A percentile compares a stretch with the other conserved stretches of the same genome.
Conservation (phyloP, 2,113 vertebrate species). For the Oryzias celebensis region DNA sequence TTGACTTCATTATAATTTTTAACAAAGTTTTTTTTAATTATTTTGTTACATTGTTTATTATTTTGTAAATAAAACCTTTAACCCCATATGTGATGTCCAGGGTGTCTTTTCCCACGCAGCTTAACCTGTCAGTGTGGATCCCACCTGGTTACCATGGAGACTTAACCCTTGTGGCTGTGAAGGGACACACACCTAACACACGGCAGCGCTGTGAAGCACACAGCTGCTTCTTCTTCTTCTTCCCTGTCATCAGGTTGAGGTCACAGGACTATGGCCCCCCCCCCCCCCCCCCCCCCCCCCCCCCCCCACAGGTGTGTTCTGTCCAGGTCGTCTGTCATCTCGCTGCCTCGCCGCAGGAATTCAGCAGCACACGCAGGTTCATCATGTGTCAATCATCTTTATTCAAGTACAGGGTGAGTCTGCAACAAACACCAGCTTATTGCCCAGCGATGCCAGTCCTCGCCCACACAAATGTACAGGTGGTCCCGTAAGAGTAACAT, state of each 20-base stretch:
- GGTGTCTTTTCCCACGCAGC: conserved; percentile 1
- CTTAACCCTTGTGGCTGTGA: conserved; percentile 18
- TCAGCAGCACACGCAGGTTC: conserved; percentile 18
- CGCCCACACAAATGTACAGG: conserved; percentile 4
- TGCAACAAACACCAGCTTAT: conserved; percentile 22
- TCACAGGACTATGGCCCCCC: conserved; percentile 53
- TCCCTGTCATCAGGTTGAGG: conserved; percentile 63
- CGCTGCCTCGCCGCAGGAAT: conserved; percentile 42
- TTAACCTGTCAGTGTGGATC: conserved; percentile 9
- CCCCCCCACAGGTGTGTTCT: conserved; percentile 67
- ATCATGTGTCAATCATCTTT: conserved; percentile 52
- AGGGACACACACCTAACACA: conserved; percentile 6
- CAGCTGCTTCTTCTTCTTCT: not conserved
- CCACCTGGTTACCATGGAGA: conserved; percentile 54
- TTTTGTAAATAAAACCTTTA: conserved; percentile 56
- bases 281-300: conserved; percentile 53
- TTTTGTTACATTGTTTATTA: conserved; percentile 15
- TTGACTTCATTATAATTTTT: conserved; percentile 60
- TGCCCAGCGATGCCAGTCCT: not conserved
- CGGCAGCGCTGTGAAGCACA: not conserved
- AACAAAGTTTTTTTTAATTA: conserved; percentile 36
- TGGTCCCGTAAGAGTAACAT: conserved; percentile 21
- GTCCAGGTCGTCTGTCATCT: conserved; percentile 44
- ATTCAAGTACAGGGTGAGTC: conserved; percentile 53
- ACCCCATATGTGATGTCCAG: conserved; percentile 13